phyloP scores from a whole-genome alignment of 2,113 vertebrate species.

The Albula glossodonta region DNA sequence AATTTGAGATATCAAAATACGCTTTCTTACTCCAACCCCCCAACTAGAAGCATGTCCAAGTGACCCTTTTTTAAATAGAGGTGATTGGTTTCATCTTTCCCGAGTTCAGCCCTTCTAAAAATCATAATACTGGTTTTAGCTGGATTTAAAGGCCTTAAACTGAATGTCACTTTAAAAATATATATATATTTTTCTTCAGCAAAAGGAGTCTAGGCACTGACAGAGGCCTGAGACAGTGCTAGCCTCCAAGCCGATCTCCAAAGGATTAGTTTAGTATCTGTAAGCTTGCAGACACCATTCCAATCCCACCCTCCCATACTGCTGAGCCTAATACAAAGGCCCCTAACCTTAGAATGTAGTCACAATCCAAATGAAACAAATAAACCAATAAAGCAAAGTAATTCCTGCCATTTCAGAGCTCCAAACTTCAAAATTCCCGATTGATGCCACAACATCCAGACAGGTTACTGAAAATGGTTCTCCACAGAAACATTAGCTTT shows the following conservation, averaged over 20 bases:
- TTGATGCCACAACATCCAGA: not conserved
- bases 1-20: not conserved
- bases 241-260: not conserved
- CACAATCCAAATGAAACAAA: not conserved
- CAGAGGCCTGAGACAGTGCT: not conserved
- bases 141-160: not conserved
- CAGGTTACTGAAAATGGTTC: not conserved
- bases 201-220: not conserved
- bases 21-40: not conserved
- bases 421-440: not conserved
- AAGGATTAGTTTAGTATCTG: conserved; percentile 36
- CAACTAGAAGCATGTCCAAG: not conserved
- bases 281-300: conserved; percentile 39
- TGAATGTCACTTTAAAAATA: not conserved
- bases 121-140: not conserved
- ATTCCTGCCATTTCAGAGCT: conserved; percentile 3
- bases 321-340: conserved; percentile 21
- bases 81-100: not conserved
- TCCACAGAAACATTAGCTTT: not conserved
- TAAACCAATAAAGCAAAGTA: conserved; percentile 33
- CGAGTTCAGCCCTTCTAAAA: not conserved
- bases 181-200: not conserved
- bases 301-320: conserved; percentile 19
- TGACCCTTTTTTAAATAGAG: not conserved
- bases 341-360: conserved; percentile 14